phyloP scores from a whole-genome alignment of 2,888 invertebrate species.

The Campoplex nolae region DNA sequence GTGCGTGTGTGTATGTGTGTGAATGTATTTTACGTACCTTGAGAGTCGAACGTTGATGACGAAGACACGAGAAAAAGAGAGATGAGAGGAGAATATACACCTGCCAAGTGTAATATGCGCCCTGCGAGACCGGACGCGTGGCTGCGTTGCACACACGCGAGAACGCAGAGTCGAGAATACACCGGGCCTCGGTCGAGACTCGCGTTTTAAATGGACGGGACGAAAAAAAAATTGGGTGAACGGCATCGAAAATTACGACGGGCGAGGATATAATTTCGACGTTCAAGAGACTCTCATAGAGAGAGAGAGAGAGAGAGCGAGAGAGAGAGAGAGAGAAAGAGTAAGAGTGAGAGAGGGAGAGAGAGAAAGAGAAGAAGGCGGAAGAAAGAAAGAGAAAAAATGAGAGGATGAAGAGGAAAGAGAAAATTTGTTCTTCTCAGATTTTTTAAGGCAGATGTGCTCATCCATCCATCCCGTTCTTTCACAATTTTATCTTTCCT shows the following conservation, averaged over 20 bases:
- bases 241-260: conserved; percentile 70
- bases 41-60: conserved; percentile 57
- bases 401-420: conserved; percentile 4
- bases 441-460: conserved; percentile 55
- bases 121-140: conserved; percentile 68
- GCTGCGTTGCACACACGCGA: conserved; percentile 67
- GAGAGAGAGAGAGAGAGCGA: conserved; percentile 31
- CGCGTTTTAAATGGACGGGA: conserved; percentile 72
- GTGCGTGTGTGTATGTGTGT: conserved; percentile 5
- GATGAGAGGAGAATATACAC: conserved; percentile 50
- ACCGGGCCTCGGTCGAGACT: conserved; percentile 70
- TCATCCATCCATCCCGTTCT: not conserved
- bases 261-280: conserved; percentile 68
- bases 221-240: conserved; percentile 73
- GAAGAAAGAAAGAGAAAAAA: conserved; percentile 40
- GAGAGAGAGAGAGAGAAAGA: conserved; percentile 18
- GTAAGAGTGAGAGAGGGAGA: conserved; percentile 16
- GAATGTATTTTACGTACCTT: not conserved
- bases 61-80: conserved; percentile 23
- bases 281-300: conserved; percentile 43
- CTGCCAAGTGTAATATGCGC: conserved; percentile 66
- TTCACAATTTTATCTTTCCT: conserved; percentile 5
- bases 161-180: conserved; percentile 52
- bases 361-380: conserved; percentile 14
- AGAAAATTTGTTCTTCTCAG: conserved; percentile 42